Percentiles rank a stretch among this genome's conserved stretches.
Evolutionary conservation across 2,888 invertebrate genomes (phyloP).

Genomic region (Melanchra persicariae): DNA sequence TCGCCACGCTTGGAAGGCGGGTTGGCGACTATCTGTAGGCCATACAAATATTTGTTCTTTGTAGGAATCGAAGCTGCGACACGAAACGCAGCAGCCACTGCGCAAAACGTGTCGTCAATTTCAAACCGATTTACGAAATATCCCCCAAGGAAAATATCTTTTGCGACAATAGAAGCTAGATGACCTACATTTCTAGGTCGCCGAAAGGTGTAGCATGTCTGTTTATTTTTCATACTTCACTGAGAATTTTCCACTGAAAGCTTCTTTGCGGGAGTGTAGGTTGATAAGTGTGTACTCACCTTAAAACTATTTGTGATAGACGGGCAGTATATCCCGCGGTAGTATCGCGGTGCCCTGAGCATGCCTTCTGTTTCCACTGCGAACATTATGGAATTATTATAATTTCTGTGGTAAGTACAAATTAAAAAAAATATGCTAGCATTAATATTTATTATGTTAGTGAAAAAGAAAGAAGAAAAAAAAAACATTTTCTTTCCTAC

Average conservation of each 20-base stretch:
- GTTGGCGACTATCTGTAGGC: too few species aligned
- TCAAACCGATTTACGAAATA: conserved; percentile 2
- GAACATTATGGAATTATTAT: conserved; percentile 30
- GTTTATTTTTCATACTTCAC: conserved; percentile 3
- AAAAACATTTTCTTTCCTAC: too few species aligned
- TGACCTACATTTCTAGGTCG: conserved; percentile 5
- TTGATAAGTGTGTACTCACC: conserved; percentile 71
- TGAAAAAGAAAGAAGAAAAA: too few species aligned
- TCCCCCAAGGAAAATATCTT: not conserved
- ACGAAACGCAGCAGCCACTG: not conserved
- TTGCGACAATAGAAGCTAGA: conserved; percentile 9
- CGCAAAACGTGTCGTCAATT: not conserved
- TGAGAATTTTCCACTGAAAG: not conserved
- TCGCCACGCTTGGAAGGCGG: too few species aligned
- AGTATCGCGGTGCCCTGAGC: conserved; percentile 95
- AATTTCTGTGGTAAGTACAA: not conserved
- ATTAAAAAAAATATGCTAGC: too few species aligned
- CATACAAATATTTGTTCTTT: too few species aligned
- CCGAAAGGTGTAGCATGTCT: not conserved
- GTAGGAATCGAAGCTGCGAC: too few species aligned
- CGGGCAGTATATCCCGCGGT: conserved; percentile 96
- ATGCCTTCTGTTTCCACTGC: conserved; percentile 81
- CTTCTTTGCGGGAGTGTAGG: not conserved
- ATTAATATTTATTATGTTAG: too few species aligned
- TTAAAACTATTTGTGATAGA: conserved; percentile 96